These are phyloP conservation scores for Synaphobranchus kaupii DNA, from an alignment of 2,797 vertebrate species.

Conservation along the genomic window DNA sequence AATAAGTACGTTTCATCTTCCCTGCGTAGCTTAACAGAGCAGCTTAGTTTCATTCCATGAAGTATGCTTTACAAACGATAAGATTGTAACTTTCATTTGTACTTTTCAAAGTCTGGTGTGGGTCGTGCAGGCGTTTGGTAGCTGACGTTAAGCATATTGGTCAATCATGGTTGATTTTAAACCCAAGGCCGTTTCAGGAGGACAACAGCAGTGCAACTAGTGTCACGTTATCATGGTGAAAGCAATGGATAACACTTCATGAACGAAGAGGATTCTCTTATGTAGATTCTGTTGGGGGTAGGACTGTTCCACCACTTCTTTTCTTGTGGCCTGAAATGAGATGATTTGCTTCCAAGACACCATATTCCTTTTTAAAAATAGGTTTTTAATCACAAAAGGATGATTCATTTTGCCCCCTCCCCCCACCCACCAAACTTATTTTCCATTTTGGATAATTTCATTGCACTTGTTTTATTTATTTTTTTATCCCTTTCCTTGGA, in stretches of 20 bases:
- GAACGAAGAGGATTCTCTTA: constrained; percentile 1
- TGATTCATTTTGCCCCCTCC: not conserved
- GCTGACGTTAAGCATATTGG: constrained; percentile 24
- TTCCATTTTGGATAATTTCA: not conserved
- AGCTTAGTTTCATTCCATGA: not conserved
- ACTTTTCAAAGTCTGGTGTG: not conserved
- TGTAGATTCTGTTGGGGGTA: not conserved
- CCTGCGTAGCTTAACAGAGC: not conserved
- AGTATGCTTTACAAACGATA: not conserved
- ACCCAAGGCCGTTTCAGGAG: constrained; percentile 7
- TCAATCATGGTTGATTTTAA: constrained; percentile 14
- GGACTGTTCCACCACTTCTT: not conserved
- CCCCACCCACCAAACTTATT: not conserved
- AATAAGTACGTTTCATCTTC: not conserved
- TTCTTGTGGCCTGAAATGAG: not conserved
- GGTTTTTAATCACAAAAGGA: not conserved
- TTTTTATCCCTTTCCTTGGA: constrained; percentile 18
- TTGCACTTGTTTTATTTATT: not conserved
- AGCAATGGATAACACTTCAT: not conserved
- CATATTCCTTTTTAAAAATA: not conserved
- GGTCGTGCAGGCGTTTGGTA: constrained; percentile 38
- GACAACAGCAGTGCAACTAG: not conserved
- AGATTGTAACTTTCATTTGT: not conserved
- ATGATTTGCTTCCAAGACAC: constrained; percentile 13
- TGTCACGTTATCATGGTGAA: not conserved